These are phyloP conservation scores for Heliothis virescens DNA, from an alignment of 1,140 invertebrate genomes.

Conservation along the genomic window DNA sequence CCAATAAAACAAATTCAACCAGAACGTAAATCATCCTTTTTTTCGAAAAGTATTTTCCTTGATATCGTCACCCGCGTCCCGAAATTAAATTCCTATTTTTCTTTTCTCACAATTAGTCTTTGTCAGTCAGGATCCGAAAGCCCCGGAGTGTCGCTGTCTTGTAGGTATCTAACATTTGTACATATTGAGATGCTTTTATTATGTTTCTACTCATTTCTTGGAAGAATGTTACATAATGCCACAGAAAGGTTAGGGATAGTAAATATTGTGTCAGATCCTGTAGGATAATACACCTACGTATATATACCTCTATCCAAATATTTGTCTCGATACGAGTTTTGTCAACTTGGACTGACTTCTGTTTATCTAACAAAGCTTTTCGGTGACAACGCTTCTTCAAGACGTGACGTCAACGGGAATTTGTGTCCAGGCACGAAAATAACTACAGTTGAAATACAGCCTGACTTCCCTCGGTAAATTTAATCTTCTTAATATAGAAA, in stretches of 20 bases:
- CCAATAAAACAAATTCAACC: constrained; percentile 13
- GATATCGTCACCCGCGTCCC: constrained; percentile 25
- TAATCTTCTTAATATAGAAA: too few species aligned
- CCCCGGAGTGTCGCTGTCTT: constrained; percentile 31
- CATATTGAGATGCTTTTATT: not conserved
- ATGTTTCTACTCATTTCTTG: constrained; percentile 10
- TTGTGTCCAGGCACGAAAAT: too few species aligned
- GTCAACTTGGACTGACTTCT: not conserved
- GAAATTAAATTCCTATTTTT: constrained; percentile 52
- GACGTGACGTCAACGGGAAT: not conserved
- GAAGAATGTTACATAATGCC: constrained; percentile 4
- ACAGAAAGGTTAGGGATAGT: constrained; percentile 27
- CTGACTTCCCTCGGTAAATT: too few species aligned
- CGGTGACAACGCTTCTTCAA: not conserved
- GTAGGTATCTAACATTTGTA: not conserved
- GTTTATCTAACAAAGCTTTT: constrained; percentile 1
- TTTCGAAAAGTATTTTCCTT: constrained; percentile 1
- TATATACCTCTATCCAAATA: not conserved
- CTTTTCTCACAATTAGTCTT: constrained; percentile 48
- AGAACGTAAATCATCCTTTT: constrained; percentile 6
- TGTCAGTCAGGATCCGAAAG: constrained; percentile 16
- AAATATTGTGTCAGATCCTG: constrained; percentile 25
- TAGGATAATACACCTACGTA: not conserved
- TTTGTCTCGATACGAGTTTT: not conserved
- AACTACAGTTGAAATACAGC: too few species aligned